A percentile compares a stretch with the other conserved stretches of the same genome.
These are phyloP conservation scores for Calameuta pallipes DNA, from an alignment of 2,888 invertebrate genomes.

Conservation along the genomic window DNA sequence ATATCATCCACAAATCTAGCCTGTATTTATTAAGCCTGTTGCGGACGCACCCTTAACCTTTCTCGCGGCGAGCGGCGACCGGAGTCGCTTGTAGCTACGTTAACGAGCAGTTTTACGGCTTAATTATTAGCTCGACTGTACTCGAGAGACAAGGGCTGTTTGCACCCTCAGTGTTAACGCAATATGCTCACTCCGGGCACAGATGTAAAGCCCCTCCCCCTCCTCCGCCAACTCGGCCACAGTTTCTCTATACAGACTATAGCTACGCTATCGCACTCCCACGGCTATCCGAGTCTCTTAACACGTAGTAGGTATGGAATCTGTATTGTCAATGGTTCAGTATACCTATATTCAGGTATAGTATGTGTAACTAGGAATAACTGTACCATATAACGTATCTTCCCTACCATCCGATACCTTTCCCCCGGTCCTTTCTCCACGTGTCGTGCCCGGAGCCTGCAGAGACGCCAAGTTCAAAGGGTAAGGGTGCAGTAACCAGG, in stretches of 20 bases:
- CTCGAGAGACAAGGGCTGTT: slow-evolving; percentile 49
- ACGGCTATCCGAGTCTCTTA: neutral
- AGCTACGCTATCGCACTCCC: neutral
- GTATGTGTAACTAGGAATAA: neutral
- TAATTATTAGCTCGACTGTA: slow-evolving; percentile 60
- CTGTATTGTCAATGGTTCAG: neutral
- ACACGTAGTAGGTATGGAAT: neutral
- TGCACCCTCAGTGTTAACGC: slow-evolving; percentile 62
- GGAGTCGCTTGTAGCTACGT: slow-evolving; percentile 22
- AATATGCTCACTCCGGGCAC: slow-evolving; percentile 50
- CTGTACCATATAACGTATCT: neutral
- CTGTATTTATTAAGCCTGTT: neutral
- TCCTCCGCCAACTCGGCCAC: neutral
- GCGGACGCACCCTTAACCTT: neutral
- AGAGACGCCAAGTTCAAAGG: neutral
- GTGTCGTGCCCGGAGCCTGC: neutral
- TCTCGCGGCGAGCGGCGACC: neutral
- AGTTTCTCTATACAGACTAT: neutral
- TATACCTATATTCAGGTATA: neutral
- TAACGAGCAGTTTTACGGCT: slow-evolving; percentile 58
- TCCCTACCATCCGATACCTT: neutral
- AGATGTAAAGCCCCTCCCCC: slow-evolving; percentile 27
- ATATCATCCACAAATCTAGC: neutral
- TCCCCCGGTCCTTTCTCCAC: neutral
- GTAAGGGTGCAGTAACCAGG: neutral